A percentile compares a stretch with the other conserved stretches of the same genome.
Conservation (phyloP, 2,888 invertebrate species). For the Caenorhabditis doughertyi region DNA sequence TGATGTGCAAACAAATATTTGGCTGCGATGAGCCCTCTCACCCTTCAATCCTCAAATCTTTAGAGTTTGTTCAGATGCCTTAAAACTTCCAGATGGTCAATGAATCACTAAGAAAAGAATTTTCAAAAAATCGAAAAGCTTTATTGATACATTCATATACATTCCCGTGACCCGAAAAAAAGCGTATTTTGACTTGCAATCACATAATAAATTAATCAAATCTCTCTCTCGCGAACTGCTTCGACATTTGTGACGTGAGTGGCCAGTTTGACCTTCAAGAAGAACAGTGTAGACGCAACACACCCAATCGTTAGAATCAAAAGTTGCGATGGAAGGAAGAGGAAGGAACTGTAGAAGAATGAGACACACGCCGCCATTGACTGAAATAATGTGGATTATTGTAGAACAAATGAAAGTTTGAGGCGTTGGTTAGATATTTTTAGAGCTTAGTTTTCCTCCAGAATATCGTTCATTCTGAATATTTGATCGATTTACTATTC, state of each 20-base stretch:
- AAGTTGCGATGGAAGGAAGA: slow-evolving; percentile 83
- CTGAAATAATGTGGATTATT: slow-evolving; percentile 76
- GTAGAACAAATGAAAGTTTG: background rate
- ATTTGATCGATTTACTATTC: too few species aligned
- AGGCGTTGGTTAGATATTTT: too few species aligned
- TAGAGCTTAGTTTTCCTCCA: too few species aligned
- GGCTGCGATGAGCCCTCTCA: too few species aligned
- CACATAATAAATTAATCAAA: slow-evolving; percentile 19
- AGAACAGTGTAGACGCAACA: slow-evolving; percentile 52
- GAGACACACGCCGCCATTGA: slow-evolving; percentile 83
- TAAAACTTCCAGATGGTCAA: background rate
- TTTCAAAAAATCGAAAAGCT: background rate
- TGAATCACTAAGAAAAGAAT: too few species aligned
- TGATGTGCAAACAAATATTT: slow-evolving; percentile 13
- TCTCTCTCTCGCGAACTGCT: slow-evolving; percentile 25
- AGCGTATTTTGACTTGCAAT: background rate
- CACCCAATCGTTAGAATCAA: slow-evolving; percentile 79
- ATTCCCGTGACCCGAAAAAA: slow-evolving; percentile 9
- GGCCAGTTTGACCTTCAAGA: slow-evolving; percentile 45
- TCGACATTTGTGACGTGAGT: slow-evolving; percentile 12
- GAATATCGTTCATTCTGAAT: too few species aligned
- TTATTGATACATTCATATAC: background rate
- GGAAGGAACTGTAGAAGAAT: slow-evolving; percentile 83
- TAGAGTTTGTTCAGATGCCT: slow-evolving; percentile 60
- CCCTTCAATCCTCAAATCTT: too few species aligned